Percentiles rank a stretch among this genome's conserved stretches.
These are phyloP conservation scores for Drosophila lacicola DNA, from an alignment of 2,888 invertebrate genomes.

Conservation along the genomic window DNA sequence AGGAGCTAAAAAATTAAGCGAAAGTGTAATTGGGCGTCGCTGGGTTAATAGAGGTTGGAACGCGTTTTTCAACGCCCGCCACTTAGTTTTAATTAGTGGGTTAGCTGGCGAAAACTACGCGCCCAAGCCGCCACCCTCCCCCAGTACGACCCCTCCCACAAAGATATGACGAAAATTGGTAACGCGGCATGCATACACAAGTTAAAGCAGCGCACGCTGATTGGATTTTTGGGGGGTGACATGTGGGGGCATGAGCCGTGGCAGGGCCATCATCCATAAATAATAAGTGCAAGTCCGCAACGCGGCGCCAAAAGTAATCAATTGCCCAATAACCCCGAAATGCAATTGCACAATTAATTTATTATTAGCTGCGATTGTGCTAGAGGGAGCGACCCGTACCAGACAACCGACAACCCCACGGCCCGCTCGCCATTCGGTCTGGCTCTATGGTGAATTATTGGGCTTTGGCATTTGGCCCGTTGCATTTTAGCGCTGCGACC, in stretches of 20 bases:
- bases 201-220: slow-evolving; percentile 31
- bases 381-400: background rate
- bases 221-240: slow-evolving; percentile 11
- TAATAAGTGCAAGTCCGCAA: slow-evolving; percentile 40
- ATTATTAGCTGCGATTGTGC: slow-evolving; percentile 54
- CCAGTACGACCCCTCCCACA: background rate
- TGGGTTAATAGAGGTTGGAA: slow-evolving; percentile 76
- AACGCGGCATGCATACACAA: slow-evolving; percentile 28
- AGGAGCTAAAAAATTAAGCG: slow-evolving; percentile 68
- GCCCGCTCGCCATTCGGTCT: background rate
- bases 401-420: no score
- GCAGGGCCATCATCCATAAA: slow-evolving; percentile 40
- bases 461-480: slow-evolving; percentile 27
- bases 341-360: slow-evolving; percentile 64
- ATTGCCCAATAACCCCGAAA: slow-evolving; percentile 58
- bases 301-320: slow-evolving; percentile 41
- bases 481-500: slow-evolving; percentile 45
- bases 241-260: background rate
- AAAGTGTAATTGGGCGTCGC: slow-evolving; percentile 79
- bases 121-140: background rate
- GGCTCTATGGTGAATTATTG: slow-evolving; percentile 47
- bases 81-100: slow-evolving; percentile 80
- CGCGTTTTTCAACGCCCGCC: slow-evolving; percentile 63
- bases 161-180: slow-evolving; percentile 43
- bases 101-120: slow-evolving; percentile 36